Evolutionary conservation across 2,797 vertebrate genomes (phyloP).

Genomic region (Oryzias sinensis): DNA sequence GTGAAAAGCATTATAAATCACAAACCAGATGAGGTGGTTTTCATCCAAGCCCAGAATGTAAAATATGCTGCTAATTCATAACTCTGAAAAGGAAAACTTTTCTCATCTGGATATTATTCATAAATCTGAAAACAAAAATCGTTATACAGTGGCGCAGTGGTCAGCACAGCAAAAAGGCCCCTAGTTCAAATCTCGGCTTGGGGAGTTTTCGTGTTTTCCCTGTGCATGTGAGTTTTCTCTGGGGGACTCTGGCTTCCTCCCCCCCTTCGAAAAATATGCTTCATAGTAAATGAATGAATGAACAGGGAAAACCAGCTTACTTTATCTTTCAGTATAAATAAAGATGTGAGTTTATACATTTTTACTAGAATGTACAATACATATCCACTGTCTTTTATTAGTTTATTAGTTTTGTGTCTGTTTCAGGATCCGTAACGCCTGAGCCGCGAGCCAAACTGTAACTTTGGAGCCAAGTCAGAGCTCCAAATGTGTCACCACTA

Average conservation of each 20-base stretch:
- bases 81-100: neutral
- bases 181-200: no score
- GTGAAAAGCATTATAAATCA: conserved; percentile 25
- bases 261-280: no score
- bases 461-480: conserved; percentile 7
- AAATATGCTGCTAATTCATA: conserved; percentile 30
- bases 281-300: no score
- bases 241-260: no score
- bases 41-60: conserved; percentile 19
- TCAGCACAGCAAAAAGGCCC: no score
- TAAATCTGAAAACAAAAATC: no score
- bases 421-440: neutral
- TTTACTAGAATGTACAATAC: conserved; percentile 25
- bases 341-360: conserved; percentile 48
- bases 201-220: no score
- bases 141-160: no score
- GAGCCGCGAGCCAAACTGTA: conserved; percentile 5
- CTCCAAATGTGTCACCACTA: conserved; percentile 22
- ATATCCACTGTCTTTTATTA: conserved; percentile 18
- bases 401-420: neutral
- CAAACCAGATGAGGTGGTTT: conserved; percentile 29
- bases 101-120: no score
- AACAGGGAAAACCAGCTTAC: no score
- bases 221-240: no score
- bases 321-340: conserved; percentile 22